Base-by-base conservation (phyloP, 1,140 invertebrate genomes). In the Pseudomyrmex concolor region DNA sequence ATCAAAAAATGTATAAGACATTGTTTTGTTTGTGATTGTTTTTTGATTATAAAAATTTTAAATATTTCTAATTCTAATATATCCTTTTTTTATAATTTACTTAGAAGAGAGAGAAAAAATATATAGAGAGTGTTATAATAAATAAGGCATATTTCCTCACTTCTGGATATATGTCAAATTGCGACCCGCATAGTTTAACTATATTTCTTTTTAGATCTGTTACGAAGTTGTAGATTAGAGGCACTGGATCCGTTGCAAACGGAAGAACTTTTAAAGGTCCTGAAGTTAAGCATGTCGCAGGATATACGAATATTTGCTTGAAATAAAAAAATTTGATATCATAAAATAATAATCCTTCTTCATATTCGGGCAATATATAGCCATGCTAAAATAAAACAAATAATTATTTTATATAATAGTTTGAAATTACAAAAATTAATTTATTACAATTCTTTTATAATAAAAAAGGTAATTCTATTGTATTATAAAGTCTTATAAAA, bases 291-390 rank as follows among this genome's bases (percentile, higher is more conserved):
- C 92, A 92, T n/a, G 84, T 64, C 63, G 83, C 78, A 22, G 92
- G 91, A 86, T 92, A 92, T 45, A 60, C 81, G 7, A 89, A 91
- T 70, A 78, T 70, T 43, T 68, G 78, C 45, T 60, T 83, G 5
- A 85, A 67, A 2, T 84, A 67, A 5, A 84, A 67, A 68, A 92
- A 92, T 50, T 88, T 72, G 19, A 92, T 74, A 70, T 89, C 74
- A 62, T 89, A 91, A 83, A 90, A 94, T 25, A 91, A 78, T 25
- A 91, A 77, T 34, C 72, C 89, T 9, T 86, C 50, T 15, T 89
- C 83, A 19, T 66, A 84, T 71, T 93, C 90, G 48, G 93, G 93
- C 17, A 94, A 77, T 19, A 88, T 78, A 80, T 93, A 94, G 10
- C 93, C 92, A 78, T 94, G 91, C 93, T 94, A 55, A 73, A 91